phyloP scores from a whole-genome alignment of 2,113 vertebrate genomes.

The Pantherophis guttatus region DNA sequence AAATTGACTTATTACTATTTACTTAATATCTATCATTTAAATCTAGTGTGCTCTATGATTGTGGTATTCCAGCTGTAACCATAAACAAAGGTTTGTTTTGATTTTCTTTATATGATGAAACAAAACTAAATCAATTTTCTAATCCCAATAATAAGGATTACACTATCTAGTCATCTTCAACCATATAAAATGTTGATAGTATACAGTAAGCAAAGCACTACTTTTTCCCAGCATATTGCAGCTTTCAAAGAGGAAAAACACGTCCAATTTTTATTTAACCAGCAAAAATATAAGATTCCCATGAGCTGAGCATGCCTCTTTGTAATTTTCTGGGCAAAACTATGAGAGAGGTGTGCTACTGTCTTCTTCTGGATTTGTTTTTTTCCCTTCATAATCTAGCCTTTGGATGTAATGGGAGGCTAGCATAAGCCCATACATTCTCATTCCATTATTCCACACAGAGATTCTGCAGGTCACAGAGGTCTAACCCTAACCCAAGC shows the following conservation, averaged over 20 bases:
- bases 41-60: background rate
- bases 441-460: background rate
- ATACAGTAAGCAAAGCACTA: background rate
- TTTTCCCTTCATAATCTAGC: no score
- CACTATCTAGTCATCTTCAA: background rate
- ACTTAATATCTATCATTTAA: no score
- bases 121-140: background rate
- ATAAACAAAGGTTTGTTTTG: background rate
- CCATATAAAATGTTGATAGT: background rate
- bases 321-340: no score
- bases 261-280: no score
- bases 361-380: no score
- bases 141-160: background rate
- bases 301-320: no score
- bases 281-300: no score
- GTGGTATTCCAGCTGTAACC: background rate
- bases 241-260: background rate
- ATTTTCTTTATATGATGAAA: background rate
- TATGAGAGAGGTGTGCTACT: no score
- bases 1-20: background rate
- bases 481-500: background rate
- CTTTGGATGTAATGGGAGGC: no score
- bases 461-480: background rate
- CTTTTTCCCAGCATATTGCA: background rate
- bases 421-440: background rate